Percentiles rank a stretch among this genome's conserved stretches.
phyloP scores from a whole-genome alignment of 1,140 invertebrate species.

The Cydia strobilella region DNA sequence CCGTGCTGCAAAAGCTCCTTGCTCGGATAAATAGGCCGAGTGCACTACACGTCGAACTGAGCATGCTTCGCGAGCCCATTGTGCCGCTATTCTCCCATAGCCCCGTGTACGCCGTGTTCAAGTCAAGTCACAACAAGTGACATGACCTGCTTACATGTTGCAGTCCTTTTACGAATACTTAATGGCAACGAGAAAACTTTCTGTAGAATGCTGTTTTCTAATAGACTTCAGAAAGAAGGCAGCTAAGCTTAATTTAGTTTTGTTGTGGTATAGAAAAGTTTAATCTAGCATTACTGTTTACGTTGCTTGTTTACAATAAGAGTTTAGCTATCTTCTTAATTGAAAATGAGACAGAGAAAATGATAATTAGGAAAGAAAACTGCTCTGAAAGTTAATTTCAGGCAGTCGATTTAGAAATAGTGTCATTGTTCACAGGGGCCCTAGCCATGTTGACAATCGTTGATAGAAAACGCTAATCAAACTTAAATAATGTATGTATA shows the following conservation, averaged over 20 bases:
- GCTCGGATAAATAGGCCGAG: conserved; percentile 26
- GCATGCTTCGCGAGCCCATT: conserved; percentile 13
- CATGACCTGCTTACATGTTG: conserved; percentile 6
- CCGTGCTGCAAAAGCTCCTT: conserved; percentile 4
- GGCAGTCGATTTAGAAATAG: too few relatives aligned
- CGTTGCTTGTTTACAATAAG: neutral
- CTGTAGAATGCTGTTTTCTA: neutral
- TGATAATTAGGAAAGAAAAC: too few relatives aligned
- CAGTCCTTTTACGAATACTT: conserved; percentile 6
- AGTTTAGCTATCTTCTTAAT: too few relatives aligned
- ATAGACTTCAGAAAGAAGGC: neutral
- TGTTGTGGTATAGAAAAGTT: neutral
- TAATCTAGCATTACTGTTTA: too few relatives aligned
- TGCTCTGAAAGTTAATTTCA: too few relatives aligned
- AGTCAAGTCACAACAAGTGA: conserved; percentile 4
- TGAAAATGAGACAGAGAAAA: too few relatives aligned
- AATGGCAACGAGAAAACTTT: neutral
- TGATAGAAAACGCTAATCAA: too few relatives aligned
- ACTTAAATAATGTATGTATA: too few relatives aligned
- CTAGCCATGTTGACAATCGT: too few relatives aligned
- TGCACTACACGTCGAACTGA: conserved; percentile 24
- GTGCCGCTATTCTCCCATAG: neutral
- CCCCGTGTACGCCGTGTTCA: neutral
- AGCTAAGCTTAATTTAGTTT: neutral
- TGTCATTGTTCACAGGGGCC: too few relatives aligned